Evolutionary conservation across 2,888 invertebrate species (phyloP).

Genomic region (Phortica magna): DNA sequence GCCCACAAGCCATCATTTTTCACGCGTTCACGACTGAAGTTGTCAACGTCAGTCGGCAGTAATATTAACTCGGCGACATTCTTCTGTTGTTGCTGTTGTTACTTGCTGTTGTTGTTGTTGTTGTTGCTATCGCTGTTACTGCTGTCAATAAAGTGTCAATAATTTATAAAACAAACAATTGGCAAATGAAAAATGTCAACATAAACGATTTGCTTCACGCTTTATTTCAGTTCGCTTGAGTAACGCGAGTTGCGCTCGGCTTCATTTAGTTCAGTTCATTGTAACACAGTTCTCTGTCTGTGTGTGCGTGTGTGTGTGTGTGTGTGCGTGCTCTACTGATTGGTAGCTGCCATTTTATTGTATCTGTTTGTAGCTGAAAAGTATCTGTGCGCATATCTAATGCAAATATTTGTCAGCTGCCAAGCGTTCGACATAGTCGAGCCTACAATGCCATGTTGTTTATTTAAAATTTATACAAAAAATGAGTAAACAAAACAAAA

Average conservation of each 20-base stretch:
- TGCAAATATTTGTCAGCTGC: constrained; percentile 64
- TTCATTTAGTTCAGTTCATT: background rate
- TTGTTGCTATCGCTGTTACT: constrained; percentile 33
- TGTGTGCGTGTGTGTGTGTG: background rate
- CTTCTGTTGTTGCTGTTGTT: background rate
- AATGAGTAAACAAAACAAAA: constrained; percentile 25
- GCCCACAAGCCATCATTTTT: too few species aligned
- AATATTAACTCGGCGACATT: background rate
- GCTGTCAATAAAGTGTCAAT: constrained; percentile 72
- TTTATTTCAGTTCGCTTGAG: constrained; percentile 12
- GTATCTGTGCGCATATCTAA: constrained; percentile 59
- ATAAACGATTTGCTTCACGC: background rate
- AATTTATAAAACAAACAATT: constrained; percentile 70
- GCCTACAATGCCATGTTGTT: constrained; percentile 46
- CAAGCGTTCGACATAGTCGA: constrained; percentile 38
- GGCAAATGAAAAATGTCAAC: constrained; percentile 26
- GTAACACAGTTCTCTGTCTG: background rate
- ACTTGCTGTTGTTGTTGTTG: constrained; percentile 11
- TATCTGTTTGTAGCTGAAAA: constrained; percentile 31
- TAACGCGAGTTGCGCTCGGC: background rate
- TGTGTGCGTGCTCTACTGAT: background rate
- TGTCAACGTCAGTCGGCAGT: background rate
- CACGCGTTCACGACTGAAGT: too few species aligned
- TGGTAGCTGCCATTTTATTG: background rate
- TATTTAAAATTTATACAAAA: constrained; percentile 71